Percentiles rank a stretch among this genome's conserved stretches.
Evolutionary conservation across 2,797 vertebrate genomes (phyloP).

Genomic region (Holocentrus rufus): DNA sequence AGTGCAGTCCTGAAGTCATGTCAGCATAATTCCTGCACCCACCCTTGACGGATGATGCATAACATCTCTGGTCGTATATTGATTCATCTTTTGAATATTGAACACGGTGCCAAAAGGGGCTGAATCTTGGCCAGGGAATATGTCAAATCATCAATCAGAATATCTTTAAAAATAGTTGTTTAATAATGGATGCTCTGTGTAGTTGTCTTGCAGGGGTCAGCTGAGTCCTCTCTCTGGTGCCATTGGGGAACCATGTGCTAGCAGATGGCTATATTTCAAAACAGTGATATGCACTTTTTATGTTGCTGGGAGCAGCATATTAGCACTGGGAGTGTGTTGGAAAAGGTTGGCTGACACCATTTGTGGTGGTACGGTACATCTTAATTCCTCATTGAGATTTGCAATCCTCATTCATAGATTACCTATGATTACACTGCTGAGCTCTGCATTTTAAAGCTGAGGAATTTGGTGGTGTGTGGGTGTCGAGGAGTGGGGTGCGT

Average conservation of each 20-base stretch:
- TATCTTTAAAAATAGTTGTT: neutral
- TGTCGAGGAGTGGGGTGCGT: slow-evolving; percentile 6
- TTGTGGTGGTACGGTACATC: slow-evolving; percentile 27
- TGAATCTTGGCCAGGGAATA: slow-evolving; percentile 18
- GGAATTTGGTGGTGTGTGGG: slow-evolving; percentile 26
- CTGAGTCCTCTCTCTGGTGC: neutral
- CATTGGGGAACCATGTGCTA: slow-evolving; percentile 15
- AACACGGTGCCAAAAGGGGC: slow-evolving; percentile 25
- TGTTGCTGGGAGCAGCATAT: slow-evolving; percentile 6
- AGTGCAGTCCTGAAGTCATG: slow-evolving; percentile 30
- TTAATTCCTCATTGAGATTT: slow-evolving; percentile 40
- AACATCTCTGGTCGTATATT: slow-evolving; percentile 36
- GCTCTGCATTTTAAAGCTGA: slow-evolving; percentile 31
- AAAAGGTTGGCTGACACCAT: slow-evolving; percentile 4
- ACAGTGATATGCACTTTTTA: neutral
- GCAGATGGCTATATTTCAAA: slow-evolving; percentile 21
- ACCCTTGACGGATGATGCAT: slow-evolving; percentile 35
- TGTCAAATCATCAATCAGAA: slow-evolving; percentile 5
- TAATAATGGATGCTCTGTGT: slow-evolving; percentile 25
- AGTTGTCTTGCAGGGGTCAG: slow-evolving; percentile 8
- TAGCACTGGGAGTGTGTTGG: neutral
- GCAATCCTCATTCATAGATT: slow-evolving; percentile 23
- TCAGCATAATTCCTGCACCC: slow-evolving; percentile 50
- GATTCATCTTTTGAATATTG: slow-evolving; percentile 55
- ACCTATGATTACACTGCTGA: slow-evolving; percentile 41